Percentiles rank a stretch among this genome's conserved stretches.
Conservation (phyloP, 2,888 invertebrate species). For the Drosophila paranaensis region DNA sequence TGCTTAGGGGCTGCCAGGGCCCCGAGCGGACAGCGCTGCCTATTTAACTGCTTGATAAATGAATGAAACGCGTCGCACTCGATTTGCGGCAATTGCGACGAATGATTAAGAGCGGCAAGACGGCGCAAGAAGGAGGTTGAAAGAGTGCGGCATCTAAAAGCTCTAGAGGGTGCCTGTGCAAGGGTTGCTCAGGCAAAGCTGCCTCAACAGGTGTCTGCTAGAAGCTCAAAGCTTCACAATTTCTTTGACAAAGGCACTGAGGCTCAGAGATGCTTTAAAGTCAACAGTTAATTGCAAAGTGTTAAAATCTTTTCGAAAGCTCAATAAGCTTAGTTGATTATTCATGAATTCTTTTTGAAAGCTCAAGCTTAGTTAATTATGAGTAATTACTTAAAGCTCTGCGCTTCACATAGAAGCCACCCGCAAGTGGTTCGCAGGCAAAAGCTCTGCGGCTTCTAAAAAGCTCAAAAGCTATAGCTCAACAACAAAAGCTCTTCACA, state of each 20-base stretch:
- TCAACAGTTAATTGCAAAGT: neutral
- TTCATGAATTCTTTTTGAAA: no score
- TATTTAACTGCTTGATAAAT: constrained; percentile 72
- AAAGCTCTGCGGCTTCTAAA: neutral
- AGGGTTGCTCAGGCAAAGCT: neutral
- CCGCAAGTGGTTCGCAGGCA: no score
- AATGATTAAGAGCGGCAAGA: neutral
- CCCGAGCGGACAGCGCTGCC: constrained; percentile 34
- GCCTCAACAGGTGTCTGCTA: neutral
- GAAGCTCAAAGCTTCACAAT: neutral
- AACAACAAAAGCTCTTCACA: neutral
- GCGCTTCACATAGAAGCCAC: no score
- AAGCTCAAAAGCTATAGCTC: neutral
- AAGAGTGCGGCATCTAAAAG: neutral
- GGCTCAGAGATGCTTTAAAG: neutral
- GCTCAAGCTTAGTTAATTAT: no score
- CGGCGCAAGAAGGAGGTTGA: neutral
- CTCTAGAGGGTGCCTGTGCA: constrained; percentile 5
- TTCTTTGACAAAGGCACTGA: neutral
- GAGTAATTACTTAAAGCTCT: no score
- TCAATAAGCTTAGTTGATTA: no score
- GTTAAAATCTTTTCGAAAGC: neutral
- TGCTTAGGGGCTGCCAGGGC: constrained; percentile 7
- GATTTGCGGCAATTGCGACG: constrained; percentile 25
- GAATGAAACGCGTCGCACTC: constrained; percentile 51